Evolutionary conservation across 2,113 vertebrate species (phyloP).

Genomic region (Grammomys dolichurus): DNA sequence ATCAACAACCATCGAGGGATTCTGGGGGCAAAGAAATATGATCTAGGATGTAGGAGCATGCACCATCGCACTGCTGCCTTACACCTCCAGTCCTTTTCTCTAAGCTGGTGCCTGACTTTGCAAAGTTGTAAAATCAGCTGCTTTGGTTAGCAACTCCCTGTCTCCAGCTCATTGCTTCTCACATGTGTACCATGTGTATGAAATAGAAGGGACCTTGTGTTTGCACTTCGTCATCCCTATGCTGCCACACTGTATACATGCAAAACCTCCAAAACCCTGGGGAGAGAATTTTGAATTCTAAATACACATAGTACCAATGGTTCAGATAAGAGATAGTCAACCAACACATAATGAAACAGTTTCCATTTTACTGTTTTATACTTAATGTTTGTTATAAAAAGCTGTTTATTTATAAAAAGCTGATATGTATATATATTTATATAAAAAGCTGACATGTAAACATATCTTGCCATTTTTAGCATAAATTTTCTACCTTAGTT

Average conservation of each 20-base stretch:
- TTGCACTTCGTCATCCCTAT: background rate
- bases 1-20: background rate
- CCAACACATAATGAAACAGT: background rate
- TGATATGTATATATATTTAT: background rate
- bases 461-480: conserved; percentile 16
- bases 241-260: background rate
- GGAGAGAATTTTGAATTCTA: background rate
- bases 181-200: background rate
- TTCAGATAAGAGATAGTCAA: background rate
- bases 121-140: background rate
- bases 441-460: conserved; percentile 38
- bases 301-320: background rate
- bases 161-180: background rate
- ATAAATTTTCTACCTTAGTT: conserved; percentile 39
- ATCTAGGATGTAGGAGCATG: background rate
- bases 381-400: background rate
- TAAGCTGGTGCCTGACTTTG: background rate
- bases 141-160: too few relatives aligned
- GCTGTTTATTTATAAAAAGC: background rate
- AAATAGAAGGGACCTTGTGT: background rate
- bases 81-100: too few relatives aligned
- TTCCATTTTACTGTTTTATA: background rate
- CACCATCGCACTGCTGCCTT: background rate
- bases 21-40: background rate
- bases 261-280: background rate